These are phyloP conservation scores for Formica selysi DNA, from an alignment of 1,140 invertebrate species.

Conservation along the genomic window DNA sequence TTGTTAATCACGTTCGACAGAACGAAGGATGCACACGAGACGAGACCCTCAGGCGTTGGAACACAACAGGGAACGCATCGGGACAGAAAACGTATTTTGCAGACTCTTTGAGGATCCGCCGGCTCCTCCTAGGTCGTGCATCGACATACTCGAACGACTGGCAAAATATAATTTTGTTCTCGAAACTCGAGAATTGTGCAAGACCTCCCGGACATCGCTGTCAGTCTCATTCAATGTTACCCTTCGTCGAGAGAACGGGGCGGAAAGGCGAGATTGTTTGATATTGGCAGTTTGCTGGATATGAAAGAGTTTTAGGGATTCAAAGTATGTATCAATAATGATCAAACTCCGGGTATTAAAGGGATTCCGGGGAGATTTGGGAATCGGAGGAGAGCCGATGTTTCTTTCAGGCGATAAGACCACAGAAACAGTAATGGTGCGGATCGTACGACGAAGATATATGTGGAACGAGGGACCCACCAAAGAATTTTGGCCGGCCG, in stretches of 20 bases:
- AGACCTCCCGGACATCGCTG: constrained; percentile 50
- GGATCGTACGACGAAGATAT: constrained; percentile 77
- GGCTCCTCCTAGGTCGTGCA: constrained; percentile 57
- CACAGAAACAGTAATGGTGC: constrained; percentile 76
- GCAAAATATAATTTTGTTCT: constrained; percentile 29
- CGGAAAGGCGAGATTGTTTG: constrained; percentile 34
- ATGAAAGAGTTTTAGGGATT: constrained; percentile 28
- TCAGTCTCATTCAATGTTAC: constrained; percentile 70
- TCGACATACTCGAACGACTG: constrained; percentile 22
- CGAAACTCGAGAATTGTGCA: constrained; percentile 57
- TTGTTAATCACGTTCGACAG: constrained; percentile 71
- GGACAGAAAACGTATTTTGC: constrained; percentile 20
- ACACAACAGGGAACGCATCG: neutral
- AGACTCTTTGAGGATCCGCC: constrained; percentile 42
- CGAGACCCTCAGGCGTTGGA: constrained; percentile 66
- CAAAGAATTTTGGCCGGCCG: constrained; percentile 71
- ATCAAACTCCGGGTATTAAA: constrained; percentile 19
- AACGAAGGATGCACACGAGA: constrained; percentile 72
- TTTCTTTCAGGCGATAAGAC: constrained; percentile 70
- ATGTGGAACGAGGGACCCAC: constrained; percentile 75
- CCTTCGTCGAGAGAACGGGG: constrained; percentile 64
- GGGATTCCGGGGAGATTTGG: neutral
- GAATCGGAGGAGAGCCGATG: constrained; percentile 24
- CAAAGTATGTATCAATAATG: constrained; percentile 32
- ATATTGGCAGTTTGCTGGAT: neutral